These are phyloP conservation scores for Pagrus major DNA, from an alignment of 2,113 vertebrate species.

Conservation along the genomic window DNA sequence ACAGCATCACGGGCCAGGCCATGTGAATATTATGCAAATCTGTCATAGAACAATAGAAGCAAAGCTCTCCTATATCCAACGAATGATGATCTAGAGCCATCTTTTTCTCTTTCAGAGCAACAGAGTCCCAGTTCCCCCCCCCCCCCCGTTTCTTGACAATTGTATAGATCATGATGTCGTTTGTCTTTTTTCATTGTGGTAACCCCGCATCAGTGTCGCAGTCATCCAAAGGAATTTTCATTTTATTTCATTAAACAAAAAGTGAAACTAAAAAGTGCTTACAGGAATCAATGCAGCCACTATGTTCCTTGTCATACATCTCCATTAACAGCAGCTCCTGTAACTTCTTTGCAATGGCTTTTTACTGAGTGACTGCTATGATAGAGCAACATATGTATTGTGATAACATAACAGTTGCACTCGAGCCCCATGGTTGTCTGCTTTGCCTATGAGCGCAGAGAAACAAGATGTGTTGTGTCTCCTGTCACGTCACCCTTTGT, in stretches of 20 bases:
- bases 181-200: slow-evolving; percentile 21
- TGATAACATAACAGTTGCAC: no score
- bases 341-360: not conserved
- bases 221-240: not conserved
- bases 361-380: not conserved
- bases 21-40: not conserved
- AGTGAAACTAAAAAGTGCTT: not conserved
- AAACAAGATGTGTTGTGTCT: not conserved
- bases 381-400: not conserved
- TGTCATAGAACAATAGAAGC: not conserved
- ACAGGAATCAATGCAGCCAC: slow-evolving; percentile 24
- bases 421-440: no score
- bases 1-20: not conserved
- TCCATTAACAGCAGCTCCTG: not conserved
- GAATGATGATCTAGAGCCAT: not conserved
- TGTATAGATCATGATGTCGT: slow-evolving; percentile 14
- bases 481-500: no score
- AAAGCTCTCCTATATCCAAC: not conserved
- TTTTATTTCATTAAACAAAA: slow-evolving; percentile 21
- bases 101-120: not conserved
- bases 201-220: slow-evolving; percentile 7
- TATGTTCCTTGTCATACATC: not conserved
- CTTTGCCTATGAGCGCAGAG: no score
- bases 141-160: slow-evolving; percentile 7
- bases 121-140: not conserved